Evolutionary conservation across 2,888 invertebrate species (phyloP).

Genomic region (Cantharis lateralis): DNA sequence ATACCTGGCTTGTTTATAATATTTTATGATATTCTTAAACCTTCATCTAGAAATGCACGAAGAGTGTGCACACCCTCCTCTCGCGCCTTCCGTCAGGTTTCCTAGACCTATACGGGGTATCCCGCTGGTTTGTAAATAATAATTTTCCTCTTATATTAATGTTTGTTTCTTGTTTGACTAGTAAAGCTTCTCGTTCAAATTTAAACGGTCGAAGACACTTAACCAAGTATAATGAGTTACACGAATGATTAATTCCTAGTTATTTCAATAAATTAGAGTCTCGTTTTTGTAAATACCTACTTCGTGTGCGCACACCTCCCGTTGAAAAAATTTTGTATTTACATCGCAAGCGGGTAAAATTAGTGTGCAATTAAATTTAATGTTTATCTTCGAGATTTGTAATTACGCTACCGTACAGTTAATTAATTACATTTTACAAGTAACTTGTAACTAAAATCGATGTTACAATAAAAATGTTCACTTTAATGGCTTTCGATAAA

Average conservation of each 20-base stretch:
- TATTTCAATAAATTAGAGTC: conserved; percentile 20
- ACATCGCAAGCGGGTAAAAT: not conserved
- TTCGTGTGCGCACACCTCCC: not conserved
- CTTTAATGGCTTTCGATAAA: not conserved
- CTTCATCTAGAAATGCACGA: conserved; percentile 50
- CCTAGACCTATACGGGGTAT: conserved; percentile 35
- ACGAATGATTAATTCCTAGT: conserved; percentile 23
- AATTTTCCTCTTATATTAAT: conserved; percentile 52
- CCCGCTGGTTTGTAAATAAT: conserved; percentile 53
- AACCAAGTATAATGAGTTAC: conserved; percentile 13
- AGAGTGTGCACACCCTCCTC: conserved; percentile 29
- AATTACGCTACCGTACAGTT: not conserved
- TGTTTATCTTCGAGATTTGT: not conserved
- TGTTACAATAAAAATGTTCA: not conserved
- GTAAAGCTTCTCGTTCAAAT: conserved; percentile 37
- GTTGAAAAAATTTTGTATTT: not conserved
- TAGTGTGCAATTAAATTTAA: not conserved
- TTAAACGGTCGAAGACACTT: conserved; percentile 15
- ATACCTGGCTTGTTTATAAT: conserved; percentile 47
- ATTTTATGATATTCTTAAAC: conserved; percentile 47
- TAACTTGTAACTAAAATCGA: not conserved
- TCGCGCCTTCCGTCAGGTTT: conserved; percentile 32
- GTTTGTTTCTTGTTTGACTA: conserved; percentile 47
- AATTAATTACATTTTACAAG: not conserved
- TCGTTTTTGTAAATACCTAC: conserved; percentile 2